Percentiles rank a stretch among this genome's conserved stretches.
Evolutionary conservation across 1,140 invertebrate species (phyloP).

Genomic region (Drosophila biarmipes): DNA sequence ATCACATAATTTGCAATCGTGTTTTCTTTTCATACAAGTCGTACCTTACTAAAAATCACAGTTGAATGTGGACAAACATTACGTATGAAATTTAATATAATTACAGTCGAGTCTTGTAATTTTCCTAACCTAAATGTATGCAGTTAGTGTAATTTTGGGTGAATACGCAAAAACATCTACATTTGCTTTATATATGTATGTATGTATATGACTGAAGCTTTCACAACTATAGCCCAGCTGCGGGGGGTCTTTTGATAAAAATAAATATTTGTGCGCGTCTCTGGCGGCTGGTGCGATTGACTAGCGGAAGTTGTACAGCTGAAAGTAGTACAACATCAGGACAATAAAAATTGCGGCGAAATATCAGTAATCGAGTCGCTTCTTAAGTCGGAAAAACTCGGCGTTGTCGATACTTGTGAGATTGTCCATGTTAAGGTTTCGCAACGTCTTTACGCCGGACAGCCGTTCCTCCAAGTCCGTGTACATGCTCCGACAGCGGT

Average conservation of each 20-base stretch:
- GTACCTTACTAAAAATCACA: conserved; percentile 55
- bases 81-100: conserved; percentile 10
- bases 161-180: conserved; percentile 13
- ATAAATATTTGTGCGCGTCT: conserved; percentile 9
- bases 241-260: background rate
- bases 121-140: conserved; percentile 13
- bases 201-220: conserved; percentile 35
- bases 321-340: conserved; percentile 80
- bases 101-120: conserved; percentile 26
- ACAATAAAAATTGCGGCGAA: conserved; percentile 80
- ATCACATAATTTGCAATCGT: conserved; percentile 26
- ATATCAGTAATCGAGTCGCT: conserved; percentile 83
- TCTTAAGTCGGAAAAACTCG: conserved; percentile 77
- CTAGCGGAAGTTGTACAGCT: conserved; percentile 80
- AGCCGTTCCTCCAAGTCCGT: conserved; percentile 85
- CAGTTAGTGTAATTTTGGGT: conserved; percentile 13
- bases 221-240: conserved; percentile 24
- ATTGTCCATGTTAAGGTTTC: conserved; percentile 78
- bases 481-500: conserved; percentile 78
- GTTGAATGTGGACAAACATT: conserved; percentile 42
- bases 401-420: conserved; percentile 74
- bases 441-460: conserved; percentile 85
- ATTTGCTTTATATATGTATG: conserved; percentile 1
- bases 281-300: conserved; percentile 29
- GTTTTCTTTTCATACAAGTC: conserved; percentile 27